Evolutionary conservation across 2,888 invertebrate genomes (phyloP).

Genomic region (Clepsis dumicolana): DNA sequence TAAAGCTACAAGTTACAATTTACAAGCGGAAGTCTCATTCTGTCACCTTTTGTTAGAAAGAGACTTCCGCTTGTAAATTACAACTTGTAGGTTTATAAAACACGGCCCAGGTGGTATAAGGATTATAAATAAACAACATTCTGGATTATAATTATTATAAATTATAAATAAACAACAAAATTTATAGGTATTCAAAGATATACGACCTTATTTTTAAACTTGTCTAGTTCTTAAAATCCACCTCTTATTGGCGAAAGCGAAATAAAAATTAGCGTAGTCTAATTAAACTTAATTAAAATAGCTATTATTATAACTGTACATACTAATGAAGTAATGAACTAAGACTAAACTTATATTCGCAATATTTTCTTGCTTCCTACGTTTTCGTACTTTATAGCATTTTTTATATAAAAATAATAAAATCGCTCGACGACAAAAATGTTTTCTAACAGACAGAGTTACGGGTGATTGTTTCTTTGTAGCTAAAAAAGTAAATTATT

Average conservation of each 20-base stretch:
- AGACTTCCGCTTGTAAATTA: too few species aligned
- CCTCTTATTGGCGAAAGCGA: constrained; percentile 6
- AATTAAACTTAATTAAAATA: not conserved
- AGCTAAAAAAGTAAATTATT: constrained; percentile 29
- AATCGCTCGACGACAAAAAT: constrained; percentile 17
- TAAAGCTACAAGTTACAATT: too few species aligned
- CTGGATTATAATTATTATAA: too few species aligned
- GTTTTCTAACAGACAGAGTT: constrained; percentile 49
- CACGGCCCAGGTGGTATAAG: too few species aligned
- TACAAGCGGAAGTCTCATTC: too few species aligned
- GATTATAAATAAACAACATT: too few species aligned
- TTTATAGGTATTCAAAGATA: too few species aligned
- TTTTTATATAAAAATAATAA: constrained; percentile 3
- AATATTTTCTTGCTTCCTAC: not conserved
- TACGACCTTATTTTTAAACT: not conserved
- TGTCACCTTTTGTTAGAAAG: too few species aligned
- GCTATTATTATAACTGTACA: not conserved
- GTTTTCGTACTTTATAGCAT: not conserved
- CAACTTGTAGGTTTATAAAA: too few species aligned
- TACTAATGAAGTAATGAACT: not conserved
- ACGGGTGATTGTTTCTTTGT: constrained; percentile 53
- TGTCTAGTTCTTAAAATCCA: constrained; percentile 5
- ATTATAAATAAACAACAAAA: too few species aligned
- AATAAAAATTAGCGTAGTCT: not conserved
- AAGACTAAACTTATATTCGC: not conserved